Evolutionary conservation across 2,888 invertebrate species (phyloP).

Genomic region (Pollenia griseotomentosa): DNA sequence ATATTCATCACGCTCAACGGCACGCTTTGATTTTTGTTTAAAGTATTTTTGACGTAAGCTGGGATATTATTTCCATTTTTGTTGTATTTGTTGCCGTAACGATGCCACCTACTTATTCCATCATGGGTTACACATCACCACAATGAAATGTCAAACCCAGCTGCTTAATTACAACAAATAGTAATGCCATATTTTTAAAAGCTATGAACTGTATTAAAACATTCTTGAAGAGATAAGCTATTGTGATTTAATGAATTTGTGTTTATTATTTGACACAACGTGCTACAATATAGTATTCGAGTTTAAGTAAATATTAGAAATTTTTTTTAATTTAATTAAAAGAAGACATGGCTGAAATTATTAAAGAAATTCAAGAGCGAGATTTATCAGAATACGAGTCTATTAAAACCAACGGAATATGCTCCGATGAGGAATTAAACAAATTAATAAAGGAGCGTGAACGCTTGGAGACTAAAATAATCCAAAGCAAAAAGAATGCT

Average conservation of each 20-base stretch:
- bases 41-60: no score
- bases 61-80: no score
- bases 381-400: conserved; percentile 92
- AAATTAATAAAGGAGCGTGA: conserved; percentile 79
- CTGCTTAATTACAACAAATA: conserved; percentile 31
- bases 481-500: conserved; percentile 77
- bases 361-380: conserved; percentile 90
- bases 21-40: no score
- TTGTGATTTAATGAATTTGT: conserved; percentile 50
- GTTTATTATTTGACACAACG: conserved; percentile 45
- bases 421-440: conserved; percentile 87
- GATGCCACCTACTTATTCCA: no score
- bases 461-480: conserved; percentile 78
- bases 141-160: conserved; percentile 65
- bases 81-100: no score
- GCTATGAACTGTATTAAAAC: not conserved
- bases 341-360: conserved; percentile 91
- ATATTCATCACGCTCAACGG: no score
- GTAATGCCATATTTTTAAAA: conserved; percentile 15
- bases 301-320: conserved; percentile 5
- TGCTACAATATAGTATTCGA: conserved; percentile 37
- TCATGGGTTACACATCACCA: conserved; percentile 67
- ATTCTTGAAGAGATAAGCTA: not conserved
- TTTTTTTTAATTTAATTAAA: not conserved
- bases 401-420: conserved; percentile 89